Evolutionary conservation across 2,888 invertebrate species (phyloP).

Genomic region (Ophion slaviceki): DNA sequence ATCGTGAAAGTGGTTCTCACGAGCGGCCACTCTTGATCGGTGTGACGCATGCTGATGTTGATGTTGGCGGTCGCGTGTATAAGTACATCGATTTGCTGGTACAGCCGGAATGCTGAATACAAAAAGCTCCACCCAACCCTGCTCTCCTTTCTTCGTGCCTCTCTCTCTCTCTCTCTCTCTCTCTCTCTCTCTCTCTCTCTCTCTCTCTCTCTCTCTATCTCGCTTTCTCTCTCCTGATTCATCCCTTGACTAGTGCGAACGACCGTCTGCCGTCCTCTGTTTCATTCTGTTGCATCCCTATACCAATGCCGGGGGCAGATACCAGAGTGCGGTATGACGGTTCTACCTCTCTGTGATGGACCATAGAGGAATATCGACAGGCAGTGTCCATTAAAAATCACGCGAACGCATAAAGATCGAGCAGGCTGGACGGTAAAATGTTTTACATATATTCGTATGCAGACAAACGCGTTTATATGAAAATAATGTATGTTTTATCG

Average conservation of each 20-base stretch:
- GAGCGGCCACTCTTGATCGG: conserved; percentile 50
- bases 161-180: conserved; percentile 15
- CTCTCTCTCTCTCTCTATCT: background rate
- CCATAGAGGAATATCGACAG: conserved; percentile 77
- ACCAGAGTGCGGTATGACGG: background rate
- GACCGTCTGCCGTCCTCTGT: conserved; percentile 44
- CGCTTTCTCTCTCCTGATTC: background rate
- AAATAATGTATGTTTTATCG: background rate
- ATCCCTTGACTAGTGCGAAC: conserved; percentile 54
- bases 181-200: background rate
- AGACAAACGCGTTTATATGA: background rate
- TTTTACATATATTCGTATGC: conserved; percentile 1
- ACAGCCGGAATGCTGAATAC: conserved; percentile 38
- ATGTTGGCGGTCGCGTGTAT: conserved; percentile 45
- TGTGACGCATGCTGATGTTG: conserved; percentile 48
- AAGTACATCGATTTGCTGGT: conserved; percentile 33
- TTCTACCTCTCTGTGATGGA: conserved; percentile 69
- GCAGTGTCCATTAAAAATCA: conserved; percentile 75
- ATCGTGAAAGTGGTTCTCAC: conserved; percentile 60
- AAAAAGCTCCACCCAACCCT: conserved; percentile 42
- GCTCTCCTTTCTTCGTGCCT: background rate
- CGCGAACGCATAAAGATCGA: conserved; percentile 55
- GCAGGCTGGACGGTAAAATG: conserved; percentile 36
- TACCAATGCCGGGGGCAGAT: conserved; percentile 11
- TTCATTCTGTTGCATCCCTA: conserved; percentile 40